These are phyloP conservation scores for Tetranychus truncatus DNA, from an alignment of 2,888 invertebrate species.

Conservation along the genomic window DNA sequence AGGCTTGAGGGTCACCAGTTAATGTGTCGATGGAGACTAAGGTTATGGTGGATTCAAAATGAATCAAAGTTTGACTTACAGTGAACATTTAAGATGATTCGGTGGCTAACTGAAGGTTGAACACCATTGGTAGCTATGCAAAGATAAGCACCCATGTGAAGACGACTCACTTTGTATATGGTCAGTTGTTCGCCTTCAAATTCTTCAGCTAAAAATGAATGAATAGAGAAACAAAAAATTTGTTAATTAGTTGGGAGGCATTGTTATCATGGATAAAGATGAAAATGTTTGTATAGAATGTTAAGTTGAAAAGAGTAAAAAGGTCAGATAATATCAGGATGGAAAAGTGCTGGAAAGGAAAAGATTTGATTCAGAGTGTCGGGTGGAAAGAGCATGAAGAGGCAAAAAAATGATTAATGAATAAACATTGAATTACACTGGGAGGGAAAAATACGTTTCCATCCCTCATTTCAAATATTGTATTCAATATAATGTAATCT, in stretches of 20 bases:
- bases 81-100: slow-evolving; percentile 27
- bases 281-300: neutral
- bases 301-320: too few relatives aligned
- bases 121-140: slow-evolving; percentile 28
- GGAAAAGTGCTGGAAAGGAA: too few relatives aligned
- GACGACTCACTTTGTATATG: slow-evolving; percentile 26
- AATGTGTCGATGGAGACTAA: neutral
- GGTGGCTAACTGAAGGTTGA: slow-evolving; percentile 27
- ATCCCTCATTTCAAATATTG: too few relatives aligned
- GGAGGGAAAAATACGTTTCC: too few relatives aligned
- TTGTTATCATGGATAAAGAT: neutral
- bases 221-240: neutral
- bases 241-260: neutral
- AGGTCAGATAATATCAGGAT: too few relatives aligned
- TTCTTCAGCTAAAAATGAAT: slow-evolving; percentile 20
- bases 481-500: too few relatives aligned
- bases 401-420: too few relatives aligned
- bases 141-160: slow-evolving; percentile 28
- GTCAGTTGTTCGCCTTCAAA: slow-evolving; percentile 26
- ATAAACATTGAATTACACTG: too few relatives aligned
- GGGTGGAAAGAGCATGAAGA: too few relatives aligned
- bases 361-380: too few relatives aligned
- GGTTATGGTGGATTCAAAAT: neutral
- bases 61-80: slow-evolving; percentile 24
- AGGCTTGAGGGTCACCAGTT: neutral